A percentile compares a stretch with the other conserved stretches of the same genome.
These are phyloP conservation scores for Stercorarius parasiticus DNA, from an alignment of 2,113 vertebrate genomes.

Conservation along the genomic window DNA sequence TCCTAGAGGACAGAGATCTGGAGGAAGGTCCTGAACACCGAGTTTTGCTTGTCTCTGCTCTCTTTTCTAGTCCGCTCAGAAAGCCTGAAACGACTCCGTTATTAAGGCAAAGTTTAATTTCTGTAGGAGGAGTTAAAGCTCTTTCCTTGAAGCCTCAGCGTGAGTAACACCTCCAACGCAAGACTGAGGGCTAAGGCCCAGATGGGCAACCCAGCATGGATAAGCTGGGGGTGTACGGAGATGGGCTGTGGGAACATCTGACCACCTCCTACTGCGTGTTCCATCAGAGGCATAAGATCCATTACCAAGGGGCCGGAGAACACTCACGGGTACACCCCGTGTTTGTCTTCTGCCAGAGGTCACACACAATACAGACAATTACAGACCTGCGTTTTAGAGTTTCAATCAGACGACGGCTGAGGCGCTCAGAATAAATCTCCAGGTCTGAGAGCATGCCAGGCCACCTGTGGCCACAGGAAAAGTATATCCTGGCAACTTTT, in stretches of 20 bases:
- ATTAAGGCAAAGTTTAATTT: neutral
- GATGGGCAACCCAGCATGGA: neutral
- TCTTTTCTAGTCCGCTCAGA: neutral
- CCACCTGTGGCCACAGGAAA: constrained; percentile 15
- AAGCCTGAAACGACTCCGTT: neutral
- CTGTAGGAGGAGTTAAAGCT: neutral
- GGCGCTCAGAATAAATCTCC: neutral
- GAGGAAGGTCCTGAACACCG: neutral
- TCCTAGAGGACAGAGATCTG: neutral
- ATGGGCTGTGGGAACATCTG: neutral
- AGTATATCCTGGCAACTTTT: constrained; percentile 6
- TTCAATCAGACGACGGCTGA: neutral
- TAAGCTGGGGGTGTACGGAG: neutral
- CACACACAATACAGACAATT: neutral
- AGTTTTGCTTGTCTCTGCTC: neutral
- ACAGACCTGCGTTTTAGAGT: neutral
- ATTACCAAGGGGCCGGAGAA: neutral
- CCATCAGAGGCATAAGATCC: neutral
- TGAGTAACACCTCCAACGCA: neutral
- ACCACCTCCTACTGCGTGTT: neutral
- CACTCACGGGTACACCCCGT: accelerated
- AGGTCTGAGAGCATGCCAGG: neutral
- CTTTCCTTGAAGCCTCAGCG: neutral
- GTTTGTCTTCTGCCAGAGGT: neutral
- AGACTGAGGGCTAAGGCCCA: neutral